Base-by-base conservation (phyloP, 2,888 invertebrate genomes). In the Pheosia tremula region DNA sequence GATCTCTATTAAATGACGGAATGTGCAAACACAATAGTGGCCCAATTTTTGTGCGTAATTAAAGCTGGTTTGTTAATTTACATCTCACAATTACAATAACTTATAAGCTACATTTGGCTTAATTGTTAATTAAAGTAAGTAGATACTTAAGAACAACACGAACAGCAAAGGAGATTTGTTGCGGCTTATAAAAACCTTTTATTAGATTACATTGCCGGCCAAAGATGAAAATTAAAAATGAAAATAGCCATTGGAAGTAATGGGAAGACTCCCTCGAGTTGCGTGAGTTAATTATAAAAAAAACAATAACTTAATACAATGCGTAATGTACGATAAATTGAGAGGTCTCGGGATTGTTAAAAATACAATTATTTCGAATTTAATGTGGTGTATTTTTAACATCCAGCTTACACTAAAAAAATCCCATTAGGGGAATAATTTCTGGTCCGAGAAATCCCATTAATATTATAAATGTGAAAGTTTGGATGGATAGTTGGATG, bases 131-230 rank as follows among this genome's bases (percentile, higher is more conserved):
- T 37, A 37, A 53, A 53, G 50, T 6, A 24, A 2, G 24, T 24
- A 24, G 0, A 24, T 41, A 41, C 41, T 47, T 1, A 47, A 4
- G 9, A 1, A 24, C 50, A 53, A 53, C 11, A 53, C 8, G 11
- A 36, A 37, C 53, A 37, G 4, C 37, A 53, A 37, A 53, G 37
- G 36, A 53, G 10, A 53, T 53, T 53, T 53, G 53, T 37, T 53
- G 37, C 9, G 9, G 53, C 53, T 5, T 53, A 53, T 37, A 53
- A 37, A 53, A 36, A 36, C 8, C 24, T 24, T 53, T 37, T 53
- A 53, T 53, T 53, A 53, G 53, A 53, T 53, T 53, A 53, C 9
- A 37, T 53, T 53, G 53, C 53, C 10, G 37, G 53, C 53, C 10
- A 24, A 37, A 9, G 37, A 37, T 37, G 53, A 53, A 53, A 53